Base-by-base conservation (phyloP, 2,113 vertebrate genomes). In the Sorex fumeus region DNA sequence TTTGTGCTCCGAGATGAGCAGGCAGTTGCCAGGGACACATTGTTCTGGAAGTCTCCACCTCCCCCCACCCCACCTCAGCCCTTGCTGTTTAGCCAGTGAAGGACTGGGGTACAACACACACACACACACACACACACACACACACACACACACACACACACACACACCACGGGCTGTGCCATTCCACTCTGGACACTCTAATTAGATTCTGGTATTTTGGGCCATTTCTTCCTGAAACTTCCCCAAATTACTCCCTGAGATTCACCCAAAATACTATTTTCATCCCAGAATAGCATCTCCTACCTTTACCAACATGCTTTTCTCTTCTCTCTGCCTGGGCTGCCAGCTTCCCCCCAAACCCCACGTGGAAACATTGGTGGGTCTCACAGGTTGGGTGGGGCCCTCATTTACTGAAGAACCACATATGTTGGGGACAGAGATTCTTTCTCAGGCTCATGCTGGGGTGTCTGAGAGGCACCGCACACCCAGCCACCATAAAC, bases 231-330 rank as follows among this genome's bases (percentile, higher is more conserved):
- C 79, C 85, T 93, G 80, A 83, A 93, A 82, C 71, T 25, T 95
- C 71, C 82, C 60, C 80, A 71, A 87, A 78, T 83, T 60, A 82
- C 70, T 93, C 47, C 85, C 90, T 94, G 30, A 57, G 77, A 79
- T 57, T 84, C 50, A 75, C 84, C 83, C 70, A 82, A 85, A 95
- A 96, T 88, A 94, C 78, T 45, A 50, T 70, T 67, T 90, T 82
- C 36, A 32, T 82, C 82, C 79, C 75, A 71, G 94, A 95, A 97
- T 91, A 94, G 82, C n/a, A 82, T 71, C 75, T 83, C 70, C 71
- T 25, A 45, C 28, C 71, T 74, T 79, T 78, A 64, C n/a, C 16
- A 76, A 62, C 45, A 71, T 80, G 83, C 83, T 36, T 76, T 62
- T 74, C 8, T 11, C 15, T 25, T 53, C 36, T 13, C 53, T 66